Evolutionary conservation across 2,797 vertebrate species (phyloP), one percentile per base, ranked within the genome.

Genomic region (Xenops minutus): DNA sequence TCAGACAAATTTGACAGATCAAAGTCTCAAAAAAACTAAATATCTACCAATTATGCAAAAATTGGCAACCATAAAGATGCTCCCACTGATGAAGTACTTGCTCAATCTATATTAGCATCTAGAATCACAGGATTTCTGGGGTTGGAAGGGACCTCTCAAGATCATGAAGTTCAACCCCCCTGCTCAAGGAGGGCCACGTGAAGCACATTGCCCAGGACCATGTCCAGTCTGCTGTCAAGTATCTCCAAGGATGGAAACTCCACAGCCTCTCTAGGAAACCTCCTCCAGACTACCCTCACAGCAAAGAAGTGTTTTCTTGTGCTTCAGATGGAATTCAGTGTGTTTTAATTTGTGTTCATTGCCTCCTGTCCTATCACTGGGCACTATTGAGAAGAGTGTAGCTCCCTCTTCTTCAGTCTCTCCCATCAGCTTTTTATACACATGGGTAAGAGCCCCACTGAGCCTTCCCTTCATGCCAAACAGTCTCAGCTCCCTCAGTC

Each of bases 141-240:
- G 2, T 24, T 76, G 30, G 17, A 79, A 88, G 37, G 43, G 43
- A 46, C 12, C 6, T 56, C 51, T 69, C 7, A 23, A n/a, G 39
- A 58, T 10, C 30, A 37, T 8, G 26, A 6, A 68, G 62, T 46
- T 62, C 23, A 49, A 64, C 4, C 0, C 1, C 27, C 0, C 16
- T 69, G 68, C 32, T 64, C 2, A 2, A 48, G 52, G 12, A 78
- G 7, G 7, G 19, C 59, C 49, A 82, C n/a, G 13, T 88, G 75
- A 32, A 36, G 29, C 34, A 58, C 21, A 7, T 3, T 58, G 32
- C 12, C 46, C 61, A 69, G 68, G 14, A 58, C 32, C 1, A 1
- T 2, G 7, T 64, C 34, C 41, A 85, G 29, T 29, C 5, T 3
- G 20, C 17, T 82, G 72, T 49, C 1, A 0, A 66, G 1, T 34